Conservation (phyloP, 64 coral and sea anemone genomes). For the Trachythela sp. region DNA sequence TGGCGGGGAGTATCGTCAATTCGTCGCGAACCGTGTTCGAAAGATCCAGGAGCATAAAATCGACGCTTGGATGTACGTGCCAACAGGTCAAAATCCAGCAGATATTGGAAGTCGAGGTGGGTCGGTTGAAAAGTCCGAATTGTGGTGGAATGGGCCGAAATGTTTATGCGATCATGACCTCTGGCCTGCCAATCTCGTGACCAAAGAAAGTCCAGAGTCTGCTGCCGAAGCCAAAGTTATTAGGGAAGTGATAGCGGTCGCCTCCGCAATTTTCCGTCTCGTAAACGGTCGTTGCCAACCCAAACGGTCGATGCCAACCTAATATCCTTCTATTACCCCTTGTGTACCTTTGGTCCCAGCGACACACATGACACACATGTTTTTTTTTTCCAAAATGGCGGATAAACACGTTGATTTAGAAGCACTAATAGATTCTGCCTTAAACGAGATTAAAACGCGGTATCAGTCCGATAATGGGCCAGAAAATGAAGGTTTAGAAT, state of each 20-base stretch:
- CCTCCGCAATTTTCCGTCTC: too few relatives aligned
- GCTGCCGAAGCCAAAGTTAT: neutral
- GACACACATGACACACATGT: too few relatives aligned
- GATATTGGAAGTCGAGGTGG: neutral
- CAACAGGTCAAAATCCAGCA: neutral
- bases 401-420: conserved; percentile 6
- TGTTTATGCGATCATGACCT: neutral
- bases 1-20: neutral
- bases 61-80: neutral
- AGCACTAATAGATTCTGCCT: conserved; percentile 41
- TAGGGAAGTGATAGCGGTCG: neutral
- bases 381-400: neutral
- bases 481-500: too few relatives aligned
- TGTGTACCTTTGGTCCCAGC: neutral
- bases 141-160: neutral
- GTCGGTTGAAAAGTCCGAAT: neutral
- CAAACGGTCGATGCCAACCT: too few relatives aligned
- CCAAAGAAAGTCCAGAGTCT: neutral
- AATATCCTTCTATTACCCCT: too few relatives aligned
- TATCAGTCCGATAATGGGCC: conserved; percentile 23
- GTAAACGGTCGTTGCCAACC: too few relatives aligned
- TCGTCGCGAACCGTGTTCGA: neutral
- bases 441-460: conserved; percentile 31
- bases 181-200: neutral
- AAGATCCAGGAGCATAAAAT: neutral